phyloP scores from a whole-genome alignment of 2,113 vertebrate genomes.

The Bombycilla garrulus region DNA sequence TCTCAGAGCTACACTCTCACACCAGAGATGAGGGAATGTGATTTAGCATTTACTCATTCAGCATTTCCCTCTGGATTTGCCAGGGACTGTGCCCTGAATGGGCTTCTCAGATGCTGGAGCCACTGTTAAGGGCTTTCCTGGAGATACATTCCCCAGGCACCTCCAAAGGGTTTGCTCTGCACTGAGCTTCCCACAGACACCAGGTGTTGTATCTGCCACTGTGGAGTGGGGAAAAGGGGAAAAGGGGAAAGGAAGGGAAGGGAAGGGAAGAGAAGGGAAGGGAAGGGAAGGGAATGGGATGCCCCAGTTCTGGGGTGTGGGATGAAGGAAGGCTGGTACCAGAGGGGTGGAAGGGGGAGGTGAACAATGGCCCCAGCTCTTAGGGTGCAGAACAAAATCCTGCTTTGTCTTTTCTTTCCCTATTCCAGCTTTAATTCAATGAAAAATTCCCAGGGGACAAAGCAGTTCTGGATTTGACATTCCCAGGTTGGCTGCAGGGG shows the following conservation, averaged over 20 bases:
- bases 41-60: neutral
- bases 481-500: neutral
- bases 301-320: neutral
- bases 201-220: neutral
- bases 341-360: neutral
- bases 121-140: accelerated
- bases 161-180: neutral
- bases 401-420: neutral
- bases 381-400: neutral
- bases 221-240: neutral
- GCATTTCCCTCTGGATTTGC: neutral
- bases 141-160: accelerated
- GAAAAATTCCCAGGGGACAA: neutral
- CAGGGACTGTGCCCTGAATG: neutral
- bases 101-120: neutral
- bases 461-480: neutral
- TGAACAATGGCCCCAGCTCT: accelerated
- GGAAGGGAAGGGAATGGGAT: neutral
- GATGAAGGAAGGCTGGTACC: neutral
- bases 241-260: neutral
- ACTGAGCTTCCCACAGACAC: too few relatives aligned
- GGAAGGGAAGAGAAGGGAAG: neutral
- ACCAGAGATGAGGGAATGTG: neutral
- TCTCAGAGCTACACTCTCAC: neutral
- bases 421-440: neutral